Evolutionary conservation across 2,797 vertebrate genomes (phyloP).

Genomic region (Ctenosaura bakeri): DNA sequence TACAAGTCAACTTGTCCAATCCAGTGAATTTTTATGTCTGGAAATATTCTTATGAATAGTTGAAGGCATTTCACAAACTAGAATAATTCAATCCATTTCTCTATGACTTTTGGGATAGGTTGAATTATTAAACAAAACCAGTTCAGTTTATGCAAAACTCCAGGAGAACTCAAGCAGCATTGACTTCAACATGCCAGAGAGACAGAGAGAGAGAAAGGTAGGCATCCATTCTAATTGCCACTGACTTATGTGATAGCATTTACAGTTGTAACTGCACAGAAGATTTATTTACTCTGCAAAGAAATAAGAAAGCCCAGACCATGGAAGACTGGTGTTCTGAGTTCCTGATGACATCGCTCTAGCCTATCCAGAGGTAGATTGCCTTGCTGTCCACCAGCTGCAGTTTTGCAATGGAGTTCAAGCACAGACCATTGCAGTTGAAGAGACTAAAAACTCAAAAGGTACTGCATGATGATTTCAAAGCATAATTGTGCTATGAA

Average conservation of each 20-base stretch:
- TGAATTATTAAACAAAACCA: not conserved
- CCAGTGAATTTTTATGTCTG: not conserved
- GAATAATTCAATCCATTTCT: not conserved
- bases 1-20: not conserved
- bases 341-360: not conserved
- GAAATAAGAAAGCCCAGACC: not conserved
- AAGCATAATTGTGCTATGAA: not conserved
- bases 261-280: not conserved
- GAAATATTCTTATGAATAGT: not conserved
- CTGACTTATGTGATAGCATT: not conserved
- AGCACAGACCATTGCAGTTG: not conserved
- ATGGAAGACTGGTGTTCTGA: not conserved
- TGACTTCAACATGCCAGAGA: not conserved
- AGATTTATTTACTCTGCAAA: not conserved
- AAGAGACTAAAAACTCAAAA: constrained; percentile 9
- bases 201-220: not conserved
- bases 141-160: not conserved
- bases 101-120: not conserved
- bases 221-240: not conserved
- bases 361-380: not conserved
- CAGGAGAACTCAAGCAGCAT: not conserved
- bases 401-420: constrained; percentile 20
- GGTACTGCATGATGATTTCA: not conserved
- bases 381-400: not conserved
- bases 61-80: not conserved